phyloP scores from a whole-genome alignment of 2,888 invertebrate species.

The Hypomecis atomaria region DNA sequence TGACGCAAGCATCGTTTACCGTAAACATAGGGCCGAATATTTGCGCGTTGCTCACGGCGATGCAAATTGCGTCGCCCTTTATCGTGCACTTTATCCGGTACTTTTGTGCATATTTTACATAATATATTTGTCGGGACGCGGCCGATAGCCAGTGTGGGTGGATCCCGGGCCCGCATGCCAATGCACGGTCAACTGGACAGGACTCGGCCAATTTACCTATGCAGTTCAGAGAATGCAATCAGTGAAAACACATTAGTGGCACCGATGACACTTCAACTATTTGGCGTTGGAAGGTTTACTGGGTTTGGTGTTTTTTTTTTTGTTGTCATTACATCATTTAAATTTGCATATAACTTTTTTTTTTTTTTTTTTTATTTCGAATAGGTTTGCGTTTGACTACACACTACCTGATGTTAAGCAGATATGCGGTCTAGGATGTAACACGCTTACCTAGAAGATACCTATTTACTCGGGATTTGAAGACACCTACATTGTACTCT shows the following conservation, averaged over 20 bases:
- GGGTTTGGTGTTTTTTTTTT: too few relatives aligned
- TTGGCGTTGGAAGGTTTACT: too few relatives aligned
- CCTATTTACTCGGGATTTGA: too few relatives aligned
- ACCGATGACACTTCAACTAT: neutral
- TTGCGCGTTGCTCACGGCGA: slow-evolving; percentile 68
- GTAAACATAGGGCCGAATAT: slow-evolving; percentile 74
- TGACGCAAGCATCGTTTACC: slow-evolving; percentile 55
- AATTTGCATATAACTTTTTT: too few relatives aligned
- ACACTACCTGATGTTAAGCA: too few relatives aligned
- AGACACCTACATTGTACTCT: too few relatives aligned
- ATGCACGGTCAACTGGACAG: slow-evolving; percentile 62
- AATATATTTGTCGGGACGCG: slow-evolving; percentile 76
- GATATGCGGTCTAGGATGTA: too few relatives aligned
- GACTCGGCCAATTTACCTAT: slow-evolving; percentile 38
- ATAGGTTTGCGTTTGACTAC: too few relatives aligned
- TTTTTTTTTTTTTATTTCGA: too few relatives aligned
- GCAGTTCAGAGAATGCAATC: slow-evolving; percentile 29
- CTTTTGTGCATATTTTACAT: slow-evolving; percentile 82
- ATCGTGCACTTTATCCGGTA: slow-evolving; percentile 81
- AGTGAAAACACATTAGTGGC: slow-evolving; percentile 20
- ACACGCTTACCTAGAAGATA: too few relatives aligned
- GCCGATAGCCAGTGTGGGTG: slow-evolving; percentile 75
- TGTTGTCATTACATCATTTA: too few relatives aligned
- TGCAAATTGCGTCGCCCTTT: slow-evolving; percentile 80
- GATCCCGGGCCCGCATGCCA: slow-evolving; percentile 68